Evolutionary conservation across 2,888 invertebrate species (phyloP), one percentile per base, ranked within the genome.

Genomic region (Ormyrus labotus): DNA sequence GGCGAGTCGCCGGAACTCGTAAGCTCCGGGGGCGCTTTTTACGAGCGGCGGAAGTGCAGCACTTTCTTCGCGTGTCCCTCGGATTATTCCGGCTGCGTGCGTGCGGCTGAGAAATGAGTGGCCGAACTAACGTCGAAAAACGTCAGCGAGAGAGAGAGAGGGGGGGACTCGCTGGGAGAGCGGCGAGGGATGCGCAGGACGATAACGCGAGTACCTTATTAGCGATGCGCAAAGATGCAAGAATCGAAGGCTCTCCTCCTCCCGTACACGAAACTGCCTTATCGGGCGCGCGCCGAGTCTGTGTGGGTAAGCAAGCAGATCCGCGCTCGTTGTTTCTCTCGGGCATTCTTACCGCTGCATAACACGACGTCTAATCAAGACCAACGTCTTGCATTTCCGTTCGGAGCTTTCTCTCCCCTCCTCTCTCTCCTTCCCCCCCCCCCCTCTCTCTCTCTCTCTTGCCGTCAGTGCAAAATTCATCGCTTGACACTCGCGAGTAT

Each of bases 221-320:
- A 85, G 85, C 84, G 81, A 85, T 85, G 84, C 84, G 75, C 81
- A 57, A 83, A 81, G 81, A 70, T 72, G 72, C 77, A 70, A 80
- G 75, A 71, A 75, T 72, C 72, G 77, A 67, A 79, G 81, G 60
- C 67, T 61, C 48, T 57, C 13, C 45, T 47, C 47, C 61, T 78
- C 48, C 61, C 45, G 79, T 79, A 84, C 80, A 83, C 73, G 80
- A 83, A 70, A 80, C 83, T 78, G 82, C 81, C 80, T 81, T 84
- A 84, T 85, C 84, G 84, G 80, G 78, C 80, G 65, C 70, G 70
- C 50, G 45, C 63, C 51, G 58, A 63, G 60, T 47, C 65, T 76
- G 68, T 67, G 47, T 45, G n/a, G 58, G 61, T 34, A 10, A 61
- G n/a, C 60, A 11, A 50, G 60, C 68, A 47, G 57, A 10, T 11